Evolutionary conservation across 2,113 vertebrate species (phyloP).

Genomic region (Puma concolor): DNA sequence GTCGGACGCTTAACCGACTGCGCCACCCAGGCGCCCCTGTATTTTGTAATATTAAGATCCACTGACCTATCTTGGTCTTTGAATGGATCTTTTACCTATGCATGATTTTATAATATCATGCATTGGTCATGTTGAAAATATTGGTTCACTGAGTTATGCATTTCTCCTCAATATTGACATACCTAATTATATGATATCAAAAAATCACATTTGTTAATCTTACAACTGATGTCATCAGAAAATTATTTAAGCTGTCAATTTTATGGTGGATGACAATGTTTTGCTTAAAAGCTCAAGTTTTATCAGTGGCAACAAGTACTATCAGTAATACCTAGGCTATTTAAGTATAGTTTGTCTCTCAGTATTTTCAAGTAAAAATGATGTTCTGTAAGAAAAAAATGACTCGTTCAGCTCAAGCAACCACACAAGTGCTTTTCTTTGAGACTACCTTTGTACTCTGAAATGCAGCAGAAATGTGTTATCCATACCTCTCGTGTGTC

Average conservation of each 20-base stretch:
- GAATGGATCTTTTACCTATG: background rate
- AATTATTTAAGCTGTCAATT: constrained; percentile 31
- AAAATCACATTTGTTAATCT: constrained; percentile 26
- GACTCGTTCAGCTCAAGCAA: background rate
- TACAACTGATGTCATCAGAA: background rate
- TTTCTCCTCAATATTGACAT: constrained; percentile 56
- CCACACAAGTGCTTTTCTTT: background rate
- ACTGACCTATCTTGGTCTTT: background rate
- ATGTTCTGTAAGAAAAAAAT: background rate
- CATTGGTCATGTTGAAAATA: constrained; percentile 22
- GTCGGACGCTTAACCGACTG: no score
- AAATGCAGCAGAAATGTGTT: background rate
- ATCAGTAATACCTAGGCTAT: background rate
- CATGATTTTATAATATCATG: background rate
- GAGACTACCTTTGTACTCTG: background rate
- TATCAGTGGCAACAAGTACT: background rate
- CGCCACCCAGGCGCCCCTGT: no score
- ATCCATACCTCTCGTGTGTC: background rate
- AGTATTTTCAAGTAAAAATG: constrained; percentile 45
- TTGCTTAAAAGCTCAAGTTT: constrained; percentile 37
- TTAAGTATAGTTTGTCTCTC: background rate
- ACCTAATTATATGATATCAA: background rate
- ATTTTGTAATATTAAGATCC: constrained; percentile 7
- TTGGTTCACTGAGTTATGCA: background rate
- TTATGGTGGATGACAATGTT: background rate